A percentile compares a stretch with the other conserved stretches of the same genome.
phyloP scores from a whole-genome alignment of 1,140 invertebrate genomes.

The Chymomyza costata region DNA sequence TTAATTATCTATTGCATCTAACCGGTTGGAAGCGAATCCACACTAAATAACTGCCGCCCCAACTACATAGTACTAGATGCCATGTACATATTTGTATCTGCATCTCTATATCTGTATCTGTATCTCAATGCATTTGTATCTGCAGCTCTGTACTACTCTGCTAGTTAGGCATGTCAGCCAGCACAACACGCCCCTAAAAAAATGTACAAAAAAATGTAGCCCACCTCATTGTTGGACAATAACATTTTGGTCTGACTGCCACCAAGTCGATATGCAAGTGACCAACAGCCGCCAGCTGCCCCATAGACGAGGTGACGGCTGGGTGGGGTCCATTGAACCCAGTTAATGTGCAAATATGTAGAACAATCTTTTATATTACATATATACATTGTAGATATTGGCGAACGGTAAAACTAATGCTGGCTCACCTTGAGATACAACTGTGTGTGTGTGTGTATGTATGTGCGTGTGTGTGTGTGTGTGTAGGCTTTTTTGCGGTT shows the following conservation, averaged over 20 bases:
- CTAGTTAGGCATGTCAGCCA: slow-evolving; percentile 10
- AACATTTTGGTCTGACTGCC: too few relatives aligned
- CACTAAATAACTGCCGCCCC: slow-evolving; percentile 40
- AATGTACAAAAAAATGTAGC: slow-evolving; percentile 37
- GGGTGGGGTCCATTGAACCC: slow-evolving; percentile 42
- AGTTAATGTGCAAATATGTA: too few relatives aligned
- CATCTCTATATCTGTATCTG: slow-evolving; percentile 32
- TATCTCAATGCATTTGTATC: background rate
- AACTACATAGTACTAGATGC: too few relatives aligned
- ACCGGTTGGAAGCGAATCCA: slow-evolving; percentile 41
- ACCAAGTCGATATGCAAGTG: too few relatives aligned
- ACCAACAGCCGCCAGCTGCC: slow-evolving; percentile 30
- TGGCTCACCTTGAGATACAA: slow-evolving; percentile 59
- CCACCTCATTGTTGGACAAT: slow-evolving; percentile 45
- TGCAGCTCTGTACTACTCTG: slow-evolving; percentile 16
- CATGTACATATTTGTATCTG: slow-evolving; percentile 14
- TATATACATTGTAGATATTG: too few relatives aligned
- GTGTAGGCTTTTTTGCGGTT: too few relatives aligned
- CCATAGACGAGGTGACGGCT: slow-evolving; percentile 1
- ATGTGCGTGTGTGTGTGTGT: slow-evolving; percentile 24
- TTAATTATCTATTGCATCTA: too few relatives aligned
- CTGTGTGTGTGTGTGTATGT: slow-evolving; percentile 16
- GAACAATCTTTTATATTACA: slow-evolving; percentile 12
- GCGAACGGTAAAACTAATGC: slow-evolving; percentile 47
- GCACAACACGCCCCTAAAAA: slow-evolving; percentile 14